Conservation (phyloP, 2,113 vertebrate genomes). For the Pagrus major region DNA sequence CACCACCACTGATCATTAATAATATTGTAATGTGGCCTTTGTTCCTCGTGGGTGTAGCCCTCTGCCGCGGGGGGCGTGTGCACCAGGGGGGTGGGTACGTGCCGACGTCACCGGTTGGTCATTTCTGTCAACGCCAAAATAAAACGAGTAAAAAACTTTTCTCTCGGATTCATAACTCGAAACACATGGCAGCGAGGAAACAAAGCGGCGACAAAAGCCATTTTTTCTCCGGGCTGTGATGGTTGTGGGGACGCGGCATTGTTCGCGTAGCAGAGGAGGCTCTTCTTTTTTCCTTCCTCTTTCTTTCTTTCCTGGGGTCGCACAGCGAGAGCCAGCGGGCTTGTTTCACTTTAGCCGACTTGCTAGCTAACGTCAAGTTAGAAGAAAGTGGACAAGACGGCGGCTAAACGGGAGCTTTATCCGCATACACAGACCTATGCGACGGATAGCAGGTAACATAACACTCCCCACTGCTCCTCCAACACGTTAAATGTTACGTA, state of each 20-base stretch:
- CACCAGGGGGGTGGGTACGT: constrained; percentile 50
- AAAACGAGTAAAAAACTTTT: constrained; percentile 70
- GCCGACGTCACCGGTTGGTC: constrained; percentile 70
- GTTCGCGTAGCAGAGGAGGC: constrained; percentile 32
- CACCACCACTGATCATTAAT: neutral
- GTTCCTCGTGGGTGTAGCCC: constrained; percentile 75
- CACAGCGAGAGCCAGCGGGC: constrained; percentile 46
- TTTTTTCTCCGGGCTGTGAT: neutral
- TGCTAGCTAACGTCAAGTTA: constrained; percentile 78
- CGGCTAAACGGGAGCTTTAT: constrained; percentile 58
- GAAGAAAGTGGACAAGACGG: constrained; percentile 78
- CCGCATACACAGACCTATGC: constrained; percentile 78
- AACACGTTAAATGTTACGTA: neutral
- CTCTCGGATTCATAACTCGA: neutral
- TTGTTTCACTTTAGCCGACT: constrained; percentile 66
- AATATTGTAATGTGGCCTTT: constrained; percentile 58
- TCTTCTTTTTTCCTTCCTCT: neutral
- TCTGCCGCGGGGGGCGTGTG: constrained; percentile 62
- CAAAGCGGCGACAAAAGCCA: neutral
- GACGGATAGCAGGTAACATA: constrained; percentile 79
- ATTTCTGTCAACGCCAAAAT: constrained; percentile 81
- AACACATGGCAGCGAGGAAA: constrained; percentile 18
- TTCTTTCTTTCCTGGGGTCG: constrained; percentile 33
- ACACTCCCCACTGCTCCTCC: neutral
- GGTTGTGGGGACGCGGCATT: neutral